Evolutionary conservation across 2,888 invertebrate genomes (phyloP), one percentile per base, ranked within the genome.

Genomic region (Hymenopus coronatus): DNA sequence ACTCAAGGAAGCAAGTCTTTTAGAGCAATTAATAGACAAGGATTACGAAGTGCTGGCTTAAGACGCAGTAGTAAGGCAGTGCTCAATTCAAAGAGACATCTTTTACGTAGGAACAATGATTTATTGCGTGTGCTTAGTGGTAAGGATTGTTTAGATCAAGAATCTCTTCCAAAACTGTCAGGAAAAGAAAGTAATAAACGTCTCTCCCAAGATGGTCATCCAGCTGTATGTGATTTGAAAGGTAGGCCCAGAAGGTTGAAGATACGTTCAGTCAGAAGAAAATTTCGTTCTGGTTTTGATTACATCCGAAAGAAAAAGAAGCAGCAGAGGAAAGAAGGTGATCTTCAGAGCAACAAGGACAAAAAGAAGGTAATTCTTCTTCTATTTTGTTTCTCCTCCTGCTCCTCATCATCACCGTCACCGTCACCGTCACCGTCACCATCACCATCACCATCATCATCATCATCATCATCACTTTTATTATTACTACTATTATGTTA

Each of bases 291-390:
- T 25, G 97, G 97, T 12, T 98, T 98, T 93, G 98, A 98, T 94
- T 98, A 98, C 91, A 97, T 98, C 90, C 94, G 97, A 81, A 98
- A 98, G 92, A 98, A 97, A 94, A 98, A 98, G 93, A 97, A 97
- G 92, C 95, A 95, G 84, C 93, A 94, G 1, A 94, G 94, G 91
- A 95, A 95, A 92, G 96, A 96, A 90, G 94, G 94, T 83, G 89
- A 88, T 30, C 81, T 83, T 70, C 90, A 89, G 85, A 14, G 82
- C 46, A 20, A 85, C 28, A 89, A 88, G 33, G 90, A 90, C 14
- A 90, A 87, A 81, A 91, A 88, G 88, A 90, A 89, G 90, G 90
- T 90, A 88, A 85, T 83, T 87, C 33, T 20, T 87, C n/a, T 28
- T 9, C 28, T 0, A 28, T n/a, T 27, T 84, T 84, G 14, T 25